Base-by-base conservation (phyloP, 2,888 invertebrate species). In the Andrena hattorfiana region DNA sequence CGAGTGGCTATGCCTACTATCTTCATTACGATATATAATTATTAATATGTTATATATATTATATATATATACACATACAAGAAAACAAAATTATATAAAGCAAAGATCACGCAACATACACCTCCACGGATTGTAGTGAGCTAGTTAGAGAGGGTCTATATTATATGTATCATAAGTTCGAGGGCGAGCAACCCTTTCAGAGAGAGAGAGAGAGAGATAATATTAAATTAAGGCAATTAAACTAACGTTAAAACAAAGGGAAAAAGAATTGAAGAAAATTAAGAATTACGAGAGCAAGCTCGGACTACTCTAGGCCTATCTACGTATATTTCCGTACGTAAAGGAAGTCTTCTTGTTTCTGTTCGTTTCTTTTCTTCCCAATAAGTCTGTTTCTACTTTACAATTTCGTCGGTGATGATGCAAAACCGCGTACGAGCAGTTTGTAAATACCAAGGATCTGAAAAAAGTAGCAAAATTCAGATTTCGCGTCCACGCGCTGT, bases 1-100 rank as follows among this genome's bases (percentile, higher is more conserved):
- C 92, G 91, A 89, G 93, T 93, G 93, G 94, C 93, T 93, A 94
- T 92, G 93, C 94, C 94, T 94, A 94, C 90, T 93, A 92, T 93
- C 92, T 93, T 93, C 91, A 93, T 92, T 92, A 90, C 87, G 90
- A 92, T 91, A 91, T 91, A 90, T 91, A 90, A 92, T 92, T 92
- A 92, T 92, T 90, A 90, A 91, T 92, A 92, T 92, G 91, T 92
- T 92, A 92, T 89, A 90, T 88, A 89, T 85, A 84, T 89, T 87
- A 90, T 90, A 91, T 56, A 56, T 89, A 90, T 78, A 89, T 86
- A 85, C 77, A 85, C 70, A 84, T 72, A 87, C 73, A 85, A 78
- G 88, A 79, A 88, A 83, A 26, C n/a, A 79, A 87, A 83, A 88
- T 87, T 86, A 88, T 87, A 91, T 87, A 87, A 90, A 87, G 86